Evolutionary conservation across 2,113 vertebrate genomes (phyloP).

Genomic region (Hippolais icterina): DNA sequence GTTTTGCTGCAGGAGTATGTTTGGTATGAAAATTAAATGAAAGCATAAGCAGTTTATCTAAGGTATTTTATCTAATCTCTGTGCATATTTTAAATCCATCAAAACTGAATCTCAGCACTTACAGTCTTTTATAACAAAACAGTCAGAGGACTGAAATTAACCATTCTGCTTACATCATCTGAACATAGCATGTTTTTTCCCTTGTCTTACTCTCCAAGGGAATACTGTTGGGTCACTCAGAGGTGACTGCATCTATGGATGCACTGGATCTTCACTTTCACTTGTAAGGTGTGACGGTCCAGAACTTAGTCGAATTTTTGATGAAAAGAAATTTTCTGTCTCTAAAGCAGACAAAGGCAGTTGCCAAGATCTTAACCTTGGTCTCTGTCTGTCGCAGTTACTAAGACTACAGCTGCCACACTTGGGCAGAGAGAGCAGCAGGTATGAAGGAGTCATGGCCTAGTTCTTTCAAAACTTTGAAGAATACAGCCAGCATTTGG

Average conservation of each 20-base stretch:
- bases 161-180: not conserved
- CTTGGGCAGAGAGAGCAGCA: not conserved
- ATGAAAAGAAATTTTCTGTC: not conserved
- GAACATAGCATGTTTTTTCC: not conserved
- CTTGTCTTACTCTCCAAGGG: not conserved
- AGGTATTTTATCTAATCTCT: conserved; percentile 49
- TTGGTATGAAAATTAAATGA: conserved; percentile 37
- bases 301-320: not conserved
- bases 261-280: not conserved
- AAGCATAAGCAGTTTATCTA: conserved; percentile 2
- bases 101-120: not conserved
- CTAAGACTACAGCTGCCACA: not conserved
- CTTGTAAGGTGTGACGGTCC: not conserved
- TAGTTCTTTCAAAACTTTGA: not conserved
- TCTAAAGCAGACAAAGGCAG: not conserved
- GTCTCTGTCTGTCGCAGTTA: not conserved
- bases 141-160: not conserved
- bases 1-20: conserved; percentile 17
- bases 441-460: not conserved
- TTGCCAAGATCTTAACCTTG: not conserved
- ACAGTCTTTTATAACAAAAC: not conserved
- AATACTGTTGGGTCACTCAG: not conserved
- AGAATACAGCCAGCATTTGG: not conserved
- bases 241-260: not conserved
- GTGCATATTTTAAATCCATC: not conserved